phyloP scores from a whole-genome alignment of 2,113 vertebrate genomes.

The Burhinus oedicnemus region DNA sequence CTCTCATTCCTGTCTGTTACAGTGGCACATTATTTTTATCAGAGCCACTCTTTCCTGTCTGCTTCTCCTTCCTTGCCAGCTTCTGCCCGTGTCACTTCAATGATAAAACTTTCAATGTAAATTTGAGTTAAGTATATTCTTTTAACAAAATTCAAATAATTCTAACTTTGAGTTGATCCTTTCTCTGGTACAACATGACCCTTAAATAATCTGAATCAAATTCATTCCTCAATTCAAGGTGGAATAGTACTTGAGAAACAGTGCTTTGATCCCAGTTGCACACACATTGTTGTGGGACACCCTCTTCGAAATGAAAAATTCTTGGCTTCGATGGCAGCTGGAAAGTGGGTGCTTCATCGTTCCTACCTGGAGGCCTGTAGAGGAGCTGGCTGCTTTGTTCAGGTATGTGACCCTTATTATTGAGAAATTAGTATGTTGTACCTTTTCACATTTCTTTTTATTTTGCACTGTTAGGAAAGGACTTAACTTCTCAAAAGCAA shows the following conservation, averaged over 20 bases:
- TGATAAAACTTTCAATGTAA: not conserved
- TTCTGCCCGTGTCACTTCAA: not conserved
- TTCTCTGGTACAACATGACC: not conserved
- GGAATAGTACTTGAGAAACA: constrained; percentile 92
- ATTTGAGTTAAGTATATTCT: not conserved
- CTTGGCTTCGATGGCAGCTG: constrained; percentile 93
- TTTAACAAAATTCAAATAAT: not conserved
- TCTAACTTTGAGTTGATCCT: not conserved
- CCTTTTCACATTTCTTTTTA: not conserved
- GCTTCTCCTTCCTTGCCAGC: not conserved
- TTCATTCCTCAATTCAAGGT: constrained; percentile 73
- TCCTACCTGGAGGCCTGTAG: constrained; percentile 94
- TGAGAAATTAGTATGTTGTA: not conserved
- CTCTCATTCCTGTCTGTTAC: not conserved
- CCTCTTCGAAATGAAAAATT: constrained; percentile 97
- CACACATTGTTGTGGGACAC: constrained; percentile 94
- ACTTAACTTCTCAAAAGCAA: not conserved
- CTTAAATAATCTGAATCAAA: not conserved
- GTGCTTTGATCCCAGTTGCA: constrained; percentile 92
- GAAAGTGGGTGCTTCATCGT: constrained; percentile 97
- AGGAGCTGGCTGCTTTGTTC: constrained; percentile 82
- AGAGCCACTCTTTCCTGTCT: not conserved
- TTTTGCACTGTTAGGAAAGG: not conserved
- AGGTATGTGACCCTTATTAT: constrained; percentile 66
- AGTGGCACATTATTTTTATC: not conserved